Evolutionary conservation across 2,888 invertebrate species (phyloP).

Genomic region (Podotricha telesiphe): DNA sequence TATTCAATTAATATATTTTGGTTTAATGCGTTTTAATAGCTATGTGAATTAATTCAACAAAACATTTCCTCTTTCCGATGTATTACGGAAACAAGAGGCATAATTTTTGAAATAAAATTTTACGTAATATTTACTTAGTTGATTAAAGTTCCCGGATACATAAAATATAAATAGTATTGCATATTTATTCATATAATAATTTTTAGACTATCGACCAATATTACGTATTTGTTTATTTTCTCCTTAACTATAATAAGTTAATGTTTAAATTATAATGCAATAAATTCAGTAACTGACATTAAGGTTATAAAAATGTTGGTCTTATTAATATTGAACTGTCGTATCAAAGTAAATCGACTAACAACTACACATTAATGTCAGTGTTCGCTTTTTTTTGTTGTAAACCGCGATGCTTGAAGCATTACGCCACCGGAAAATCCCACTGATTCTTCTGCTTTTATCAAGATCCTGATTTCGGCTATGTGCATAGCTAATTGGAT

Average conservation of each 20-base stretch:
- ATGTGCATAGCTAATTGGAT: slow-evolving; percentile 44
- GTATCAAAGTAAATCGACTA: slow-evolving; percentile 11
- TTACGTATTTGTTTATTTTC: neutral
- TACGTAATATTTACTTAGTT: slow-evolving; percentile 15
- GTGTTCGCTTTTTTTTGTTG: slow-evolving; percentile 44
- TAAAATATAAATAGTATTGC: slow-evolving; percentile 15
- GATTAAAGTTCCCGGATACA: slow-evolving; percentile 22
- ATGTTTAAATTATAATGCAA: neutral
- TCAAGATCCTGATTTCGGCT: slow-evolving; percentile 45
- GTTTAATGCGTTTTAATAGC: neutral
- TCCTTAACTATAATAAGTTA: neutral
- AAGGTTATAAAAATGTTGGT: neutral
- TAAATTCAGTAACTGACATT: neutral
- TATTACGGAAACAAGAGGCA: slow-evolving; percentile 16
- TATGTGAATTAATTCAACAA: slow-evolving; percentile 2
- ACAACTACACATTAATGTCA: slow-evolving; percentile 27
- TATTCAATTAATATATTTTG: slow-evolving; percentile 3
- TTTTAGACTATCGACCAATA: neutral
- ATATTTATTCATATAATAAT: neutral
- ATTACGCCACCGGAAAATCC: slow-evolving; percentile 55
- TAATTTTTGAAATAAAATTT: slow-evolving; percentile 1
- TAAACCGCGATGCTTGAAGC: slow-evolving; percentile 40
- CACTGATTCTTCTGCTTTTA: slow-evolving; percentile 41
- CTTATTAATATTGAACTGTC: neutral
- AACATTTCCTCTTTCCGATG: slow-evolving; percentile 20